Evolutionary conservation across 1,140 invertebrate genomes (phyloP), one percentile per base, ranked within the genome.

Genomic region (Holotrichia oblita): DNA sequence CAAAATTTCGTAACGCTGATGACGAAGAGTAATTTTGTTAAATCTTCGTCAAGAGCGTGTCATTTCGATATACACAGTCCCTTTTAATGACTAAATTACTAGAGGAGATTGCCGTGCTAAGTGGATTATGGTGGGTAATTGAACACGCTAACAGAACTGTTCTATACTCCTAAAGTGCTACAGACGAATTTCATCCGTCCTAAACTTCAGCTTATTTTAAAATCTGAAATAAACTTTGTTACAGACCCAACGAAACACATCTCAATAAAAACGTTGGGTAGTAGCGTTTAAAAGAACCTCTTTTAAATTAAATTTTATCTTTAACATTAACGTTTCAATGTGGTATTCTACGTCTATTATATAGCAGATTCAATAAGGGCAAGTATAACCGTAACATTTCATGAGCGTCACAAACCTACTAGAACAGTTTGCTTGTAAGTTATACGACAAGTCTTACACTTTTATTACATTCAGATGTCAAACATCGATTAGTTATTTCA

Each of bases 61-160:
- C 22, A 14, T 34, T 22, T 7, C 22, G 22, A 22, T 27, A 69
- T 22, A 10, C 42, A 44, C 14, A 10, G 14, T 61, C 12, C 20
- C n/a, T 10, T 20, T 4, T 24, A 69, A 27, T 34, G 22, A 24
- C 61, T 27, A 69, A 69, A 24, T 27, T 69, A 22, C 61, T 69
- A 6, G 20, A 69, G 22, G 24, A 69, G 22, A 69, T 69, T 69
- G 22, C 61, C 22, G 22, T 20, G 61, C 24, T 69, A 69, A 69
- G 61, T 69, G 61, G 61, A 69, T 69, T 69, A 69, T 69, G 20
- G 22, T 27, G 4, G 61, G 22, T 69, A 69, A 69, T 69, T 69
- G 61, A 69, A 69, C 22, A 27, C 9, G 61, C 22, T 69, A 69
- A 69, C 20, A 34, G 61, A 34, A 34, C 27, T 4, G 27, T 34